These are phyloP conservation scores for Furnarius figulus DNA, from an alignment of 2,113 vertebrate genomes.

Conservation along the genomic window DNA sequence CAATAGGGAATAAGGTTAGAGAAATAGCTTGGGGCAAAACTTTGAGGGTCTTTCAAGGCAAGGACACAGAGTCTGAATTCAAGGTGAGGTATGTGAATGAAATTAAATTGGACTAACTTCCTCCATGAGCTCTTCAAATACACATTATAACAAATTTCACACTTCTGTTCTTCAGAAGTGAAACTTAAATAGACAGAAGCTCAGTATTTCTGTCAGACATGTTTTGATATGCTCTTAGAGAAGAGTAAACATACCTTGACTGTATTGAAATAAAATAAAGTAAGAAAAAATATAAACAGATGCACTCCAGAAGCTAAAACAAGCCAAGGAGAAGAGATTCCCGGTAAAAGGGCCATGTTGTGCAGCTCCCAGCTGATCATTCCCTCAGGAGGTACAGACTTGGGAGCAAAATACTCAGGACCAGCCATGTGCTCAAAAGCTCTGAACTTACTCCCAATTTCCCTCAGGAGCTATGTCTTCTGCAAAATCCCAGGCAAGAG, in stretches of 20 bases:
- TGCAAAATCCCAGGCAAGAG: not conserved
- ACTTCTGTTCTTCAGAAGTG: not conserved
- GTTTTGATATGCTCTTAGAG: not conserved
- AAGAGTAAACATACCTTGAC: not conserved
- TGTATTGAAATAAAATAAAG: not conserved
- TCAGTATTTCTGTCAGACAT: not conserved
- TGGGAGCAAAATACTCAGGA: not conserved
- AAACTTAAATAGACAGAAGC: not conserved
- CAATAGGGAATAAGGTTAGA: not conserved
- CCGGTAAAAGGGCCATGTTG: not conserved
- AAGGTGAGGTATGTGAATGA: not conserved
- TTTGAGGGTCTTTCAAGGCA: slow-evolving; percentile 12
- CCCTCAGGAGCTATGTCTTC: not conserved
- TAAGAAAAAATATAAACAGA: not conserved
- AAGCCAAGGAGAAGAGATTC: not conserved
- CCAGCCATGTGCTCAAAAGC: not conserved
- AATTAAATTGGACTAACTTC: not conserved
- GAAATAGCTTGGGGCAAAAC: not conserved
- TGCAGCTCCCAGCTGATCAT: not conserved
- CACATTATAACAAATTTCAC: not conserved
- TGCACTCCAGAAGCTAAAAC: not conserved
- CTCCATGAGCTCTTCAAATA: not conserved
- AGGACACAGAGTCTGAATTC: slow-evolving; percentile 12
- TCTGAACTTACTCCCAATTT: not conserved
- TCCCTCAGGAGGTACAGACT: not conserved